Evolutionary conservation across 2,113 vertebrate species (phyloP), one percentile per base, ranked within the genome.

Genomic region (Sander vitreus): DNA sequence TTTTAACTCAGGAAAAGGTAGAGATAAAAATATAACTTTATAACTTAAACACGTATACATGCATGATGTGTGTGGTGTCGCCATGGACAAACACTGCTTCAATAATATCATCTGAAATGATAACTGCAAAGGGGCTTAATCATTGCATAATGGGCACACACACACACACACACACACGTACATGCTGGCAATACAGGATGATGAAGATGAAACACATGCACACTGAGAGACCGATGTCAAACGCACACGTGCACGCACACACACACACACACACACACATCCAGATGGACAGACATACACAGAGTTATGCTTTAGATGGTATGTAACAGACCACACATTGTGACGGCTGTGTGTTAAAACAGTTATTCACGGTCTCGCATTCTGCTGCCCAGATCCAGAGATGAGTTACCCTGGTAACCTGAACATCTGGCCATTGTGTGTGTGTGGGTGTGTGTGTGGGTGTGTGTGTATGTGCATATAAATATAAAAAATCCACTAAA

Each of bases 251-350:
- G 77, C 55, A 67, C 76, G 65, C 65, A 78, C 54, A 73, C 57
- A 64, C 53, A 50, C 71, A 81, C 71, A 71, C 65, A 81, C 60
- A 66, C 30, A 73, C 36, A 58, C 15, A 83, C 30, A 83, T 43
- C 39, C 66, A 73, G 9, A 27, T 63, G 59, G 18, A 79, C 67
- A 64, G 30, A 77, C 39, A 54, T 11, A 83, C 50, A 81, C 57
- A 69, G 53, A 78, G 82, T 75, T 79, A 83, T 92, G 87, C 83
- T 85, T 91, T 75, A 78, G 80, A 93, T 89, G 87, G 89, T 86
- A 92, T 89, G 93, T 89, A 86, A 76, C 69, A 60, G 95, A 96
- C 95, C 95, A 96, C 95, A 96, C 95, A 95, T 90, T 84, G 92
- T n/a, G 93, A 89, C 54, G 80, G 70, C 88, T 88, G 89, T 87